Percentiles rank a stretch among this genome's conserved stretches.
These are phyloP conservation scores for Lymantria dispar DNA, from an alignment of 2,888 invertebrate species.

Conservation along the genomic window DNA sequence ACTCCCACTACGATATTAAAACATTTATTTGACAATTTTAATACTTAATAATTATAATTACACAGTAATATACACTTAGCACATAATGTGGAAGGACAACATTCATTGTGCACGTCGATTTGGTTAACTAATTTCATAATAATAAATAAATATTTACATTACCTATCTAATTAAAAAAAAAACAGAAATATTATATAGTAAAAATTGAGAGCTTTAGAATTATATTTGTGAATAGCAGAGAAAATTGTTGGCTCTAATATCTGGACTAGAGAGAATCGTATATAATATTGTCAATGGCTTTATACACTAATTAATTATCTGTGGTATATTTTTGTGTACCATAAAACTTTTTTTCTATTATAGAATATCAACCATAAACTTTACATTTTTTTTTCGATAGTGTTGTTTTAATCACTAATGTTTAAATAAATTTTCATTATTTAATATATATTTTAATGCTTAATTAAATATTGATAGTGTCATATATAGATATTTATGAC, in stretches of 20 bases:
- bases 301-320: background rate
- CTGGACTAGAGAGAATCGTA: background rate
- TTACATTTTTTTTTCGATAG: too few species aligned
- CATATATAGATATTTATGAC: too few species aligned
- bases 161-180: background rate
- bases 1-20: conserved; percentile 4
- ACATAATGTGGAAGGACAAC: conserved; percentile 28
- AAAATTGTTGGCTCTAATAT: background rate
- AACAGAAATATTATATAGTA: background rate
- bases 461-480: too few species aligned
- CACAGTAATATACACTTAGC: background rate
- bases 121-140: conserved; percentile 26
- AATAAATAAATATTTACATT: conserved; percentile 49
- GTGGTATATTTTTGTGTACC: background rate
- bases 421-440: too few species aligned
- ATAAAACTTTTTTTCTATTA: too few species aligned
- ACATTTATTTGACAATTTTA: conserved; percentile 4
- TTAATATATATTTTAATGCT: too few species aligned
- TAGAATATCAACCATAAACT: too few species aligned
- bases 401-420: too few species aligned
- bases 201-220: background rate
- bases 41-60: conserved; percentile 5
- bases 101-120: conserved; percentile 29
- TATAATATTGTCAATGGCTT: background rate
- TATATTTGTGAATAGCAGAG: background rate